These are phyloP conservation scores for Antedon bifida DNA, from an alignment of 35 echinoderm and acorn worm genomes.

Conservation along the genomic window DNA sequence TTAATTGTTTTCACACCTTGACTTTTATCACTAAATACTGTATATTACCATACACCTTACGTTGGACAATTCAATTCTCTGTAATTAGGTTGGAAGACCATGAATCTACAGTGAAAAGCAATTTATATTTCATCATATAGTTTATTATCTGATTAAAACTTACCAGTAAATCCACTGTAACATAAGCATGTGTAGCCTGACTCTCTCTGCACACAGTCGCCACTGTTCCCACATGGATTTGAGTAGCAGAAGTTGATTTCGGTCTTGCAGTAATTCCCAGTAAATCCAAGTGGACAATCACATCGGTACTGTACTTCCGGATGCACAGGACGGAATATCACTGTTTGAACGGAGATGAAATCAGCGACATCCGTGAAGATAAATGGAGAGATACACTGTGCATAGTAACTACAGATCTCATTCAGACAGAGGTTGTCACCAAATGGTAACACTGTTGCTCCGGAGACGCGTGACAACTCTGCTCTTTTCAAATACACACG, in stretches of 20 bases:
- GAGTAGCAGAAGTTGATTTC: conserved; percentile 99
- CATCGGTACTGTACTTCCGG: conserved; percentile 81
- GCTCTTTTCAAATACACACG: conserved; percentile 60
- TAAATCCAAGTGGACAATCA: conserved; percentile 84
- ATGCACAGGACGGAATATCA: conserved; percentile 91
- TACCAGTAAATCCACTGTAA: conserved; percentile 68
- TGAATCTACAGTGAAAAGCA: too few relatives aligned
- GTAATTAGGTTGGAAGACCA: too few relatives aligned
- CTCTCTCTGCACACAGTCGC: conserved; percentile 64
- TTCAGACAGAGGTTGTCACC: conserved; percentile 89
- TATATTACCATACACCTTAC: too few relatives aligned
- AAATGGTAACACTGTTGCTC: conserved; percentile 74
- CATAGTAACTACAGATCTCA: conserved; percentile 65
- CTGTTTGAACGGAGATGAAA: conserved; percentile 64
- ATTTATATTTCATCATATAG: too few relatives aligned
- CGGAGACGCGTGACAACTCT: conserved; percentile 33
- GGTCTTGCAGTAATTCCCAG: conserved; percentile 90
- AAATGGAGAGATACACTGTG: conserved; percentile 56
- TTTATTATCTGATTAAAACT: too few relatives aligned
- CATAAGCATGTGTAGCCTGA: conserved; percentile 79
- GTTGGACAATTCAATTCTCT: too few relatives aligned
- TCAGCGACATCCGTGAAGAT: conserved; percentile 55
- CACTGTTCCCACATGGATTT: conserved; percentile 71
- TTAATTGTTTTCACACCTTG: too few relatives aligned
- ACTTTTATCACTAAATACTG: too few relatives aligned